Evolutionary conservation across 2,797 vertebrate species (phyloP).

Genomic region (Ispidina picta): DNA sequence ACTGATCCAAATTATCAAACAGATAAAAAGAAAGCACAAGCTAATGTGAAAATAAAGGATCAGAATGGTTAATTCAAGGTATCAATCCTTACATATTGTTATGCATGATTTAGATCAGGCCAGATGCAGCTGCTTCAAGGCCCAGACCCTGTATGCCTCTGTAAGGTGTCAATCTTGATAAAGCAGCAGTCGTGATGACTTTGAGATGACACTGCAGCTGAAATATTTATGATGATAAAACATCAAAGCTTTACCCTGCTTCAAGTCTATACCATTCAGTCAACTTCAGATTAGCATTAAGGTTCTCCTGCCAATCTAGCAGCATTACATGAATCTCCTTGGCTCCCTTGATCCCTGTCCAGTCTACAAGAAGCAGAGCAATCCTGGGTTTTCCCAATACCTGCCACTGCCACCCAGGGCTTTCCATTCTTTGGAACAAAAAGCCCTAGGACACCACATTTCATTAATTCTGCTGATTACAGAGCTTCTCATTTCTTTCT

Average conservation of each 20-base stretch:
- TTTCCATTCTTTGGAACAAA: neutral
- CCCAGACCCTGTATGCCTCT: neutral
- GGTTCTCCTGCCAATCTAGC: neutral
- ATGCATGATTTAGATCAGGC: neutral
- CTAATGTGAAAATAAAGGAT: neutral
- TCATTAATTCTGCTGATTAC: neutral
- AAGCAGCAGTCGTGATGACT: neutral
- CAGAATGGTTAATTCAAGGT: neutral
- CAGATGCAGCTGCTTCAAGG: neutral
- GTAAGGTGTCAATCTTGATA: neutral
- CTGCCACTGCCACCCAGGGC: neutral
- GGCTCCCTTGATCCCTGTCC: neutral
- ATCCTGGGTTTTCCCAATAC: neutral
- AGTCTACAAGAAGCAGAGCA: neutral
- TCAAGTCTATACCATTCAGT: neutral
- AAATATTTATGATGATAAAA: neutral
- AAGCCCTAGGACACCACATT: neutral
- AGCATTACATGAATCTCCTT: neutral
- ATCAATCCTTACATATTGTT: neutral
- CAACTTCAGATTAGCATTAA: neutral
- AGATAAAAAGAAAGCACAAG: neutral
- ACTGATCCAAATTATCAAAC: neutral
- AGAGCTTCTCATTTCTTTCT: neutral
- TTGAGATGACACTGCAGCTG: neutral
- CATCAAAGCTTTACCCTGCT: neutral